Evolutionary conservation across 2,113 vertebrate genomes (phyloP).

Genomic region (Scatophagus argus): DNA sequence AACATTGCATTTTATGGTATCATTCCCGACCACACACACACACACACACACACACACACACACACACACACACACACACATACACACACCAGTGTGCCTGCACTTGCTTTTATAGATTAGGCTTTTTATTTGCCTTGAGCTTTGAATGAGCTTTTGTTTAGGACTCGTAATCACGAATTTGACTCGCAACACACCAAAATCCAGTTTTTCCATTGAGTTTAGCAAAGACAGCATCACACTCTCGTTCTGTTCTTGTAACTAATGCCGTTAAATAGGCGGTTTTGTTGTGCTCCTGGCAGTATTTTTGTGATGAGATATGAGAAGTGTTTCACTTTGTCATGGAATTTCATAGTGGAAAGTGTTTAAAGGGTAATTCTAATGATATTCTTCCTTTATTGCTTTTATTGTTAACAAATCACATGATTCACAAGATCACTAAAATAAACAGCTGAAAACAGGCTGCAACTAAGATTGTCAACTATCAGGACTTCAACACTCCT

Average conservation of each 20-base stretch:
- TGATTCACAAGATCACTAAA: too few relatives aligned
- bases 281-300: background rate
- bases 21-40: conserved; percentile 24
- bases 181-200: background rate
- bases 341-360: too few relatives aligned
- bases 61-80: background rate
- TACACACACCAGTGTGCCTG: too few relatives aligned
- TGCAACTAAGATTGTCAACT: too few relatives aligned
- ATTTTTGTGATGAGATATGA: background rate
- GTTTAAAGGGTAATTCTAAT: background rate
- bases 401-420: background rate
- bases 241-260: too few relatives aligned
- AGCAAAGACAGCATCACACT: background rate
- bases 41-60: background rate
- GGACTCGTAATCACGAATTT: conserved; percentile 12
- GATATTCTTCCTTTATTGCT: background rate
- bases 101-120: conserved; percentile 6
- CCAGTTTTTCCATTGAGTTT: background rate
- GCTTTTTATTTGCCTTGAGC: background rate
- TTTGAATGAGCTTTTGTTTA: conserved; percentile 49
- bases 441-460: too few relatives aligned
- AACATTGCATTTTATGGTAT: conserved; percentile 43
- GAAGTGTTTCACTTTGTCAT: background rate
- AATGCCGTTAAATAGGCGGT: background rate
- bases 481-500: too few relatives aligned